These are phyloP conservation scores for Campoletis raptor DNA, from an alignment of 2,888 invertebrate genomes.

Conservation along the genomic window DNA sequence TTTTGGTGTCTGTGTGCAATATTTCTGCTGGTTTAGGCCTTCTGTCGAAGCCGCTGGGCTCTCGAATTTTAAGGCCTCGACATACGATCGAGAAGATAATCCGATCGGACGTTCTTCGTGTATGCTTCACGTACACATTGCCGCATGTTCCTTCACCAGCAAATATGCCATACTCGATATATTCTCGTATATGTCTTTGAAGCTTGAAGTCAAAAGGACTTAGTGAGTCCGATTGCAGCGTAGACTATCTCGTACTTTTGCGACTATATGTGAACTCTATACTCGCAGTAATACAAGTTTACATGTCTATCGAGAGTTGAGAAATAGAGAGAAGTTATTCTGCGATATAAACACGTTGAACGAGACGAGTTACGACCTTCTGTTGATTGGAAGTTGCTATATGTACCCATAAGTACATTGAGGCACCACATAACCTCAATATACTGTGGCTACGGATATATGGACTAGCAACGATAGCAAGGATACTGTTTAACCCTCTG, in stretches of 20 bases:
- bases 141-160: conserved; percentile 18
- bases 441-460: conserved; percentile 32
- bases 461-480: conserved; percentile 20
- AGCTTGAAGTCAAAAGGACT: neutral
- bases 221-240: neutral
- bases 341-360: neutral
- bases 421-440: conserved; percentile 18
- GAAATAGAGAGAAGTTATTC: neutral
- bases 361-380: neutral
- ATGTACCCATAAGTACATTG: conserved; percentile 19
- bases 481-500: conserved; percentile 52
- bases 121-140: conserved; percentile 20
- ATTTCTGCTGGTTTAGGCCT: conserved; percentile 16
- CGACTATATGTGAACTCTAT: neutral
- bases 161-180: neutral
- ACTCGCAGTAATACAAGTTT: neutral
- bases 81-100: conserved; percentile 57
- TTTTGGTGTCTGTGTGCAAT: neutral
- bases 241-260: neutral
- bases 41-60: conserved; percentile 47
- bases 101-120: conserved; percentile 51
- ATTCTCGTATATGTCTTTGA: conserved; percentile 2
- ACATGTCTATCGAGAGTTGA: neutral
- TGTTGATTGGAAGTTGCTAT: neutral
- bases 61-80: conserved; percentile 55